These are phyloP conservation scores for Pseudomyrmex gracilis DNA, from an alignment of 1,140 invertebrate species.

Conservation along the genomic window DNA sequence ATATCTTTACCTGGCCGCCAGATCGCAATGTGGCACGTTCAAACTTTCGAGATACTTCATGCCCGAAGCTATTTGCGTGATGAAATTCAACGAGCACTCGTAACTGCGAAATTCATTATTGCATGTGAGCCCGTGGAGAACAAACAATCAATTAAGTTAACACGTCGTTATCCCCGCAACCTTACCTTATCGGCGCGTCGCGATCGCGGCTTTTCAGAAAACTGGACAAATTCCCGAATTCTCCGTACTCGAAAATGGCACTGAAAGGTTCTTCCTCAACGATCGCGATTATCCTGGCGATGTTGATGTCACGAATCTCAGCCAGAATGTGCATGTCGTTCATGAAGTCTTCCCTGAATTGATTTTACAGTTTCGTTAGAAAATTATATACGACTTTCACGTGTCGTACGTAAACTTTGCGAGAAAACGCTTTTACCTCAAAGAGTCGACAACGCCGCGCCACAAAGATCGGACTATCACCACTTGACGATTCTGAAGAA, in stretches of 20 bases:
- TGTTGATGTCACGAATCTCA: slow-evolving; percentile 92
- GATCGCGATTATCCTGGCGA: slow-evolving; percentile 93
- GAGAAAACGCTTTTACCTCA: slow-evolving; percentile 85
- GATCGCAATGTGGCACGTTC: slow-evolving; percentile 92
- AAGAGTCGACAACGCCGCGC: slow-evolving; percentile 89
- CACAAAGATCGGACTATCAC: slow-evolving; percentile 91
- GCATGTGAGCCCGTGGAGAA: background rate
- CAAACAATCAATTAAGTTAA: background rate
- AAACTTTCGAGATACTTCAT: slow-evolving; percentile 94
- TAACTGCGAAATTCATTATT: slow-evolving; percentile 87
- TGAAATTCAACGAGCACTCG: slow-evolving; percentile 92
- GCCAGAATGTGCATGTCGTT: slow-evolving; percentile 94
- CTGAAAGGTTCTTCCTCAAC: slow-evolving; percentile 94
- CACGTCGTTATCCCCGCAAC: background rate
- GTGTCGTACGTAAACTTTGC: no score
- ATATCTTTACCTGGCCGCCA: slow-evolving; percentile 90
- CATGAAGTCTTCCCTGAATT: slow-evolving; percentile 92
- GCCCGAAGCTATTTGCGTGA: slow-evolving; percentile 93
- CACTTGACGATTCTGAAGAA: slow-evolving; percentile 88
- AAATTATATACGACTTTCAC: no score
- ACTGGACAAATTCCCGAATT: slow-evolving; percentile 93
- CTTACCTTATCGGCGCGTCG: slow-evolving; percentile 81
- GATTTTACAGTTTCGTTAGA: slow-evolving; percentile 1
- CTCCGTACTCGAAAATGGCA: slow-evolving; percentile 94
- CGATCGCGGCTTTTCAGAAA: slow-evolving; percentile 87